phyloP scores from a whole-genome alignment of 2,797 vertebrate genomes.

The Euphonia xanthogaster region DNA sequence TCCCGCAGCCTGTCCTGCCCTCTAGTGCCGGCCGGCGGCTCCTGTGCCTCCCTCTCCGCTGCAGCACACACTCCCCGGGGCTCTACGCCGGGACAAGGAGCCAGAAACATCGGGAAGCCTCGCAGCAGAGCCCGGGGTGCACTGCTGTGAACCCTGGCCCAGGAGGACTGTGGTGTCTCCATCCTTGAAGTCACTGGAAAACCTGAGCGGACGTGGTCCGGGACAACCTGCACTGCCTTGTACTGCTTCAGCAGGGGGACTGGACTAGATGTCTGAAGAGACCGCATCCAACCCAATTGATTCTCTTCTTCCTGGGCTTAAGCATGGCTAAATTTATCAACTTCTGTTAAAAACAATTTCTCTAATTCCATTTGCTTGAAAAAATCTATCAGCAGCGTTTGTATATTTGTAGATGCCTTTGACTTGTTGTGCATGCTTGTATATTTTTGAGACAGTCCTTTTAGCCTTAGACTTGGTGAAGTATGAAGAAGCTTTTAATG shows the following conservation, averaged over 20 bases:
- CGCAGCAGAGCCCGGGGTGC: background rate
- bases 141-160: rapidly evolving
- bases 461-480: background rate
- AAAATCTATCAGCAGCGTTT: background rate
- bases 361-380: background rate
- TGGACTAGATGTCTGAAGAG: background rate
- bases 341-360: background rate
- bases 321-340: background rate
- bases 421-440: background rate
- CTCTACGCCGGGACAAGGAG: background rate
- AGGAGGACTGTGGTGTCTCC: background rate
- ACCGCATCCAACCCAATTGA: background rate
- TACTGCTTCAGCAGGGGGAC: background rate
- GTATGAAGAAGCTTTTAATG: background rate
- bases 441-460: background rate
- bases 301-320: background rate
- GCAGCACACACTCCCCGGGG: rapidly evolving
- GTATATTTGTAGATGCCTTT: background rate
- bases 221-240: background rate
- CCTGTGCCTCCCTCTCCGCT: rapidly evolving
- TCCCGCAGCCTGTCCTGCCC: background rate
- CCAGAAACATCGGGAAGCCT: background rate
- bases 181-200: background rate
- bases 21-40: background rate
- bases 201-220: too few species aligned